These are phyloP conservation scores for Apotomis turbidana DNA, from an alignment of 2,888 invertebrate species.

Conservation along the genomic window DNA sequence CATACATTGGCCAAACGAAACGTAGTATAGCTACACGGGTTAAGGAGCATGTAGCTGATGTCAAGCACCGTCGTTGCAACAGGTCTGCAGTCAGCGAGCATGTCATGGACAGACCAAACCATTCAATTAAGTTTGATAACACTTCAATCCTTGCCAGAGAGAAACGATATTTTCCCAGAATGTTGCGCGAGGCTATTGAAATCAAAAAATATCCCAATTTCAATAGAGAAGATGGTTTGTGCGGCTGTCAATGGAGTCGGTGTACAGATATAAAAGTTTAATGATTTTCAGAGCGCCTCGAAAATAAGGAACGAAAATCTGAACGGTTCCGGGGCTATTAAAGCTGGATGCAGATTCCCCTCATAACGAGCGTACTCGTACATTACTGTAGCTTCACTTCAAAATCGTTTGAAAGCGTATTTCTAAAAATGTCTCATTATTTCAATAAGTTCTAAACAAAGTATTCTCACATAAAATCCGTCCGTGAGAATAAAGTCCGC, in stretches of 20 bases:
- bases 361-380: conserved; percentile 1
- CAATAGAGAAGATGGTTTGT: too few relatives aligned
- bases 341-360: background rate
- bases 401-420: background rate
- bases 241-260: background rate
- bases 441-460: conserved; percentile 63
- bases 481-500: conserved; percentile 74
- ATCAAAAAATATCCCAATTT: too few relatives aligned
- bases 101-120: too few relatives aligned
- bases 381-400: conserved; percentile 2
- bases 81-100: too few relatives aligned
- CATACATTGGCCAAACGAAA: too few relatives aligned
- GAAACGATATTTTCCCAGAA: too few relatives aligned
- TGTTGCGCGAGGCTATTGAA: too few relatives aligned
- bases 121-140: too few relatives aligned
- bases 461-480: conserved; percentile 69
- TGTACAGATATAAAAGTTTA: conserved; percentile 1
- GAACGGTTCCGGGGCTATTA: conserved; percentile 3
- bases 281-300: conserved; percentile 1
- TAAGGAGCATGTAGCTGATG: too few relatives aligned
- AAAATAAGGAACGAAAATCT: background rate
- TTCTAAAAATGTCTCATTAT: conserved; percentile 55
- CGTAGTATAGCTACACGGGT: too few relatives aligned
- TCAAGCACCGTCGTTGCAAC: too few relatives aligned
- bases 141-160: too few relatives aligned